Base-by-base conservation (phyloP, 1,140 invertebrate species). In the Calosoma granatense region DNA sequence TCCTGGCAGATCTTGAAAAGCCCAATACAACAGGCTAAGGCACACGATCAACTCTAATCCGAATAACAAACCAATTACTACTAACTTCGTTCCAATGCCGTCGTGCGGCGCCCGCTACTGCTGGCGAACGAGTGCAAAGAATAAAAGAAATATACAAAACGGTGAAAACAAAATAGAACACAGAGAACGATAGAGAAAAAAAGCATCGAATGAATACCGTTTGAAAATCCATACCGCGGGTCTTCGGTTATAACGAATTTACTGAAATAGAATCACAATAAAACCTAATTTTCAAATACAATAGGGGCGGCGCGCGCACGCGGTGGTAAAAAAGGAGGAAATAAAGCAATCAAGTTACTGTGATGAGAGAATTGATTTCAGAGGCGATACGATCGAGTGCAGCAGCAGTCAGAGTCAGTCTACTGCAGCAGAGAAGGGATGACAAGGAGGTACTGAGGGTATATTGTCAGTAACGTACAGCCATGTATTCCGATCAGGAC, bases 211-310 rank as follows among this genome's bases (percentile, higher is more conserved):
- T n/a, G n/a, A n/a, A n/a, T n/a, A n/a, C n/a, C n/a, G 26, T 9
- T 47, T 47, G 41, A 47, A 47, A 47, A 47, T 47, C 41, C 17
- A 47, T 47, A 47, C 9, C 41, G 41, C 17, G 15, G 15, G 9
- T 17, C 41, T 47, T 47, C 41, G 3, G 15, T 47, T 17, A 47
- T 47, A 47, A 47, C 41, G 41, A 47, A 17, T 47, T 47, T 47
- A 47, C 41, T 47, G 17, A 47, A 47, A 47, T 47, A 47, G 17
- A 47, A 47, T 47, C 41, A 47, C 41, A 47, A 47, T 47, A 47
- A 47, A 47, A 47, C 41, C 41, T 47, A 47, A 47, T 47, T 47
- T 47, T 6, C 41, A 47, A 47, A 47, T 47, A 47, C 41, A 47
- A 47, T 47, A 47, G 41, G 3, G 26, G 3, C 3, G 17, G 41